Base-by-base conservation (phyloP, 2,888 invertebrate genomes). In the Mechanitis mazaeus region DNA sequence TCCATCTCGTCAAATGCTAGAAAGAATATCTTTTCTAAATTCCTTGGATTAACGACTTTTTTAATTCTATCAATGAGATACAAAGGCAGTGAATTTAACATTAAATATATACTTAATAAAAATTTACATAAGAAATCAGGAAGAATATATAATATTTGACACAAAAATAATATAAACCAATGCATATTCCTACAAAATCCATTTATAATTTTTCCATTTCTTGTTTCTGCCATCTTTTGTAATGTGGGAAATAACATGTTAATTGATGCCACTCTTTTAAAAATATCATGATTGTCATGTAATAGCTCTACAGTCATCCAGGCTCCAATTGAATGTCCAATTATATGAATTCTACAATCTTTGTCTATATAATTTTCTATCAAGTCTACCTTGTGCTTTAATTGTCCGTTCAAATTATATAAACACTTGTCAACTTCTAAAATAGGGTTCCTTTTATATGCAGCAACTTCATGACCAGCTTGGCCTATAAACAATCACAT, bases 291-390 rank as follows among this genome's bases (percentile, higher is more conserved):
- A 66, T 85, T 71, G 67, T 93, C 84, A 69, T 94, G 91, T 38
- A 97, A 78, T 71, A 96, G 78, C 76, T 97, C 94, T 61, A 97
- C 77, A 66, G 94, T 91, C 75, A 97, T 93, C 93, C 97, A 96
- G 59, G 94, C 92, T 3, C 98, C 98, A 75, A 98, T 96, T 0
- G 98, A 98, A 90, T 98, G 98, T 2, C 96, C 97, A 70, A 98
- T 92, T 47, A 98, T 84, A 80, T 96, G 94, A 50, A 98, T 80
- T 77, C 92, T 94, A n/a, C 94, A 92, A 74, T 93, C 90, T 67
- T 90, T 81, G 60, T 96, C 95, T 67, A 97, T 90, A 76, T 93
- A 93, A 69, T 93, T 92, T 70, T 92, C 89, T 61, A 98, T 93
- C 76, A 98, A 95, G 61, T 92, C 91, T 55, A 94, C 89, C 88